Conservation (phyloP, 2,888 invertebrate species). For the Agonopterix alstromeriana region DNA sequence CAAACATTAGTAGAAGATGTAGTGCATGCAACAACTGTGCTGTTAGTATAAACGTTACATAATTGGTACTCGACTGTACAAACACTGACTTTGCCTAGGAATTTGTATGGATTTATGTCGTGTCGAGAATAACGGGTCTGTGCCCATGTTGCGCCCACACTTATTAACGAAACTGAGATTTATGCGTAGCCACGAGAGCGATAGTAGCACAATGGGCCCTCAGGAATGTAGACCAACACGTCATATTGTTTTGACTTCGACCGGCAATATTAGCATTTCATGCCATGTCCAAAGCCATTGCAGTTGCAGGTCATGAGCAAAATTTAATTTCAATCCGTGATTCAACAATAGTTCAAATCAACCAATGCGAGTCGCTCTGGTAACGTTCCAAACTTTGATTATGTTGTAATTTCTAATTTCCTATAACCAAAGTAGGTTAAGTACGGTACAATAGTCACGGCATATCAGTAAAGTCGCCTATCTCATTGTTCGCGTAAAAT, state of each 20-base stretch:
- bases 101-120: constrained; percentile 36
- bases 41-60: constrained; percentile 3
- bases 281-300: too few relatives aligned
- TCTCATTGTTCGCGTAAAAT: constrained; percentile 24
- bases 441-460: constrained; percentile 40
- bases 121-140: constrained; percentile 46
- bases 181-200: constrained; percentile 56
- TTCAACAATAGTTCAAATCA: too few relatives aligned
- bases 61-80: background rate
- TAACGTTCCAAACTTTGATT: too few relatives aligned
- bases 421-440: constrained; percentile 36
- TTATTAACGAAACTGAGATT: constrained; percentile 68
- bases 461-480: constrained; percentile 22
- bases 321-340: too few relatives aligned
- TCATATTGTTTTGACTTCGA: constrained; percentile 21
- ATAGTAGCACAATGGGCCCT: constrained; percentile 58
- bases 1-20: background rate
- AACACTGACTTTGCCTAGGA: background rate
- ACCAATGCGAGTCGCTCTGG: too few relatives aligned
- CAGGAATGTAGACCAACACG: constrained; percentile 61
- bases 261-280: too few relatives aligned
- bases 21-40: constrained; percentile 1
- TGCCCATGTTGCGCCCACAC: constrained; percentile 64
- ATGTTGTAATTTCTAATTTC: background rate
- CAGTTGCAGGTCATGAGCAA: too few relatives aligned